These are phyloP conservation scores for Idaea biselata DNA, from an alignment of 2,888 invertebrate genomes.

Conservation along the genomic window DNA sequence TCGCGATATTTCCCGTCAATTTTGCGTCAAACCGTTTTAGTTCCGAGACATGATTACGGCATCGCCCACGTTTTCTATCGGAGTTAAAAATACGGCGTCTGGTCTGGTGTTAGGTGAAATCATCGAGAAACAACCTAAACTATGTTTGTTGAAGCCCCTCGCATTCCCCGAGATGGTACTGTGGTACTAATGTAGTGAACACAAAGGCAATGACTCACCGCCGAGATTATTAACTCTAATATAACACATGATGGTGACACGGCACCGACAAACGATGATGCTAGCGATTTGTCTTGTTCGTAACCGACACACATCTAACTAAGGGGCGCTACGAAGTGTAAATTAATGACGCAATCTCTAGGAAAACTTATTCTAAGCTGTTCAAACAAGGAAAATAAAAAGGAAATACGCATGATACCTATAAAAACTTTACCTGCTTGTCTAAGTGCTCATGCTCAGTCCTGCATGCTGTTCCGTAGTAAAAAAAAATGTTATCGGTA, in stretches of 20 bases:
- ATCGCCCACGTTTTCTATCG: slow-evolving; percentile 41
- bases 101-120: slow-evolving; percentile 34
- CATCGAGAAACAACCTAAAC: slow-evolving; percentile 32
- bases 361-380: slow-evolving; percentile 8
- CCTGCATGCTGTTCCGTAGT: not conserved
- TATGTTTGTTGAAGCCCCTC: slow-evolving; percentile 26
- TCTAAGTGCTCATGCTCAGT: slow-evolving; percentile 1
- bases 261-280: slow-evolving; percentile 25
- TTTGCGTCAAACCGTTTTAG: not conserved
- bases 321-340: slow-evolving; percentile 15
- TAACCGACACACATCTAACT: slow-evolving; percentile 14
- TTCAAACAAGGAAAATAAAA: slow-evolving; percentile 5
- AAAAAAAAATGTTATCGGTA: not conserved
- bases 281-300: slow-evolving; percentile 24
- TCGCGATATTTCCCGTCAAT: not conserved
- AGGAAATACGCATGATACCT: too few relatives aligned
- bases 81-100: slow-evolving; percentile 42
- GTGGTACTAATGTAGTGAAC: slow-evolving; percentile 27
- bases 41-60: slow-evolving; percentile 26
- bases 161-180: not conserved
- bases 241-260: slow-evolving; percentile 44
- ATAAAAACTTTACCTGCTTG: slow-evolving; percentile 3
- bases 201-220: slow-evolving; percentile 70
- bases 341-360: slow-evolving; percentile 11
- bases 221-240: slow-evolving; percentile 61